These are phyloP conservation scores for Pseudolaguvia tuberculata DNA, from an alignment of 2,113 vertebrate genomes.

Conservation along the genomic window DNA sequence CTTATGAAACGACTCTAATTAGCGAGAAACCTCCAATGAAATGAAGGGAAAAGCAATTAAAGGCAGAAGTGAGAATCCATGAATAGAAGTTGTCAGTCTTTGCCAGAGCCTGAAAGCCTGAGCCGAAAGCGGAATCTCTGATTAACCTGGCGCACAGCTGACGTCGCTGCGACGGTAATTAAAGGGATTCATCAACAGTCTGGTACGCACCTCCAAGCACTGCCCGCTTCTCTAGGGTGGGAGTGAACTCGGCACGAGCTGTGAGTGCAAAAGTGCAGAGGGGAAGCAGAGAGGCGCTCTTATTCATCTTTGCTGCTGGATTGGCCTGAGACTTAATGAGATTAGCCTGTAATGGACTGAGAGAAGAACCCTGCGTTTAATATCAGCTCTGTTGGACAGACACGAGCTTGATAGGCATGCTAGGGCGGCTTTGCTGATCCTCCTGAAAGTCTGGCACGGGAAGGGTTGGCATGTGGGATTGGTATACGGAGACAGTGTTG, in stretches of 20 bases:
- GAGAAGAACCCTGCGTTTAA: conserved; percentile 45
- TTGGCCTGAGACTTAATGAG: conserved; percentile 31
- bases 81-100: conserved; percentile 38
- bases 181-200: conserved; percentile 49
- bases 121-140: conserved; percentile 25
- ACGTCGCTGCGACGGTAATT: conserved; percentile 43
- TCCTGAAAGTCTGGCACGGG: not conserved
- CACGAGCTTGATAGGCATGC: not conserved
- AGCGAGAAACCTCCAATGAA: conserved; percentile 44
- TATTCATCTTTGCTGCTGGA: conserved; percentile 18
- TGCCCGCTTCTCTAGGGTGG: conserved; percentile 22
- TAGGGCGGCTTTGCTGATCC: not conserved
- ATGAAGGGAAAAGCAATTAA: conserved; percentile 45
- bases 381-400: conserved; percentile 25
- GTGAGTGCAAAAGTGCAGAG: conserved; percentile 13
- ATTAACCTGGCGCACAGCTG: conserved; percentile 41
- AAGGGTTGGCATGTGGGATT: not conserved
- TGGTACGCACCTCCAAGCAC: conserved; percentile 23
- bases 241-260: conserved; percentile 11
- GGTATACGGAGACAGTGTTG: not conserved
- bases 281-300: conserved; percentile 15
- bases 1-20: conserved; percentile 52
- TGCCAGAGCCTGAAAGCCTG: not conserved
- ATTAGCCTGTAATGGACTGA: conserved; percentile 48
- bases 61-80: conserved; percentile 21